Evolutionary conservation across 2,797 vertebrate species (phyloP), one percentile per base, ranked within the genome.

Genomic region (Chelon labrosus): DNA sequence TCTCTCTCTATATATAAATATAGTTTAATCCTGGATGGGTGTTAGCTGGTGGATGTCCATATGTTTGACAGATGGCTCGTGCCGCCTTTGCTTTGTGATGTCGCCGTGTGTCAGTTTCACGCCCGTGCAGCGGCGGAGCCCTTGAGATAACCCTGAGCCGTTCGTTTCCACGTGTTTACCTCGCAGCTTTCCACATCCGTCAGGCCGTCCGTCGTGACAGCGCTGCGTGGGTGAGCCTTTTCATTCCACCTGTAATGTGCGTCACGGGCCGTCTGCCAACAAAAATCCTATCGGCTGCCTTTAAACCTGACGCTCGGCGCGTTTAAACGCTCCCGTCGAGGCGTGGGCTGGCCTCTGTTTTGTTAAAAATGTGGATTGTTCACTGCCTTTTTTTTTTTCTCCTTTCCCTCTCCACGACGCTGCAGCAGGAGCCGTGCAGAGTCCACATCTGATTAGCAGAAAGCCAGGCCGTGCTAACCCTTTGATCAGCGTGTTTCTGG

Each of bases 401-500:
- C 22, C 22, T n/a, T n/a, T n/a, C n/a, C 25, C 42, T 61, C 13
- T 74, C 47, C 52, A 20, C 66, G 51, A 73, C 53, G 58, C 64
- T 51, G 70, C 31, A 76, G 71, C 49, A 46, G 19, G 51, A 84
- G 67, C 54, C 81, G 57, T 70, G 73, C 79, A 59, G 73, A 79
- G 82, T 87, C 71, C 77, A 84, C 84, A 83, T 82, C 77, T 95
- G 92, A 94, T 94, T 92, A 93, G 83, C 77, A 69, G 89, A 86
- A 90, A 92, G 91, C 88, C 90, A 81, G 86, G 89, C 92, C 82
- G 74, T 83, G 86, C 89, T 88, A 89, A 88, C 84, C 88, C 95
- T 96, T 96, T 96, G 94, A 96, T 96, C 94, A 95, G 73, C 69
- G 76, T 81, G 88, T 82, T 86, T 86, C 88, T 84, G 80, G 90